Base-by-base conservation (phyloP, 1,140 invertebrate genomes). In the Ceratina australensis region DNA sequence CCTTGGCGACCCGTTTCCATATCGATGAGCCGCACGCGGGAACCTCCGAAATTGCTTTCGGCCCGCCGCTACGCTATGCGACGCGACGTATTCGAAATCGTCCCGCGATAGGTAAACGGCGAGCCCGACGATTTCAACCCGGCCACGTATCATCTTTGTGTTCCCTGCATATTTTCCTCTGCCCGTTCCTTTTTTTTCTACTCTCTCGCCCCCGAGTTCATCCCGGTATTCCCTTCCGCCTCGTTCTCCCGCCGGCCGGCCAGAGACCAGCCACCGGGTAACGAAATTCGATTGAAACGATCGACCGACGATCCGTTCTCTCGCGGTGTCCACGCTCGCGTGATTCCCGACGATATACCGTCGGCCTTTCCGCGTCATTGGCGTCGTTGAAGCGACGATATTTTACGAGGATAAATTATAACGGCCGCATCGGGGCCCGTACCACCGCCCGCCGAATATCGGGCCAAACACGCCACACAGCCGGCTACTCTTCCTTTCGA, bases 361-460 rank as follows among this genome's bases (percentile, higher is more conserved):
- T 61, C 75, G 56, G 75, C 75, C 76, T 79, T 83, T 83, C 80
- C 81, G 76, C 80, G 81, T 83, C 81, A 82, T 83, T 83, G 80
- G 65, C 76, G 71, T 83, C 81, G 81, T 76, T 67, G 78, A 78
- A 77, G 66, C 79, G 72, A 83, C 80, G 85, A 84, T 82, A 87
- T 90, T 90, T 88, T 87, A 86, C 80, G 69, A 63, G 84, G 80
- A 89, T 91, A 91, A 89, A 90, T 90, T 90, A 89, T 87, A 74
- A 83, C 72, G 65, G 72, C 78, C 81, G 81, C 83, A 88, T 85
- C 81, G 81, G 16, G 61, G 33, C 33, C 33, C 33, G 33, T 8
- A 10, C 60, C 49, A 42, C 20, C 72, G n/a, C 63, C 50, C 71
- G 13, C 57, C 72, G 54, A 75, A 75, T 59, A 75, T 75, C 33